Percentiles rank a stretch among this genome's conserved stretches.
Conservation (phyloP, 2,113 vertebrate species). For the Platanista minor region DNA sequence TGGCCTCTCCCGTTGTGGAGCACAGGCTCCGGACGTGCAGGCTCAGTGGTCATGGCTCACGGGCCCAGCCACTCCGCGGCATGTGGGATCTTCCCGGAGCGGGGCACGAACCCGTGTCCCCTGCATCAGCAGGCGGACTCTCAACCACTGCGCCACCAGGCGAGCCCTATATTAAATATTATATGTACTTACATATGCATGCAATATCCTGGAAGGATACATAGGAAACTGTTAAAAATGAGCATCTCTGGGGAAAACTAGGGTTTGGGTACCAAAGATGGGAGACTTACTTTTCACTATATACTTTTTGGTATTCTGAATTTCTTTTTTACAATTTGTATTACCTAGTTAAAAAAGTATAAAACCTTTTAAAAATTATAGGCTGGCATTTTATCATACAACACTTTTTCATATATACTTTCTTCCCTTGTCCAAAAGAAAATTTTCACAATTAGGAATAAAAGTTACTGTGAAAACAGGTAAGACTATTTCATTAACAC, state of each 20-base stretch:
- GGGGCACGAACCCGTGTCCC: too few relatives aligned
- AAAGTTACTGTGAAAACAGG: background rate
- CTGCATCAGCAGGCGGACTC: too few relatives aligned
- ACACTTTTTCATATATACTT: background rate
- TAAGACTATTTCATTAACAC: background rate
- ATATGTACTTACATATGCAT: background rate
- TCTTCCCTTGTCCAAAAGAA: background rate
- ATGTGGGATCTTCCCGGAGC: too few relatives aligned
- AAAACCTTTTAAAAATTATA: background rate
- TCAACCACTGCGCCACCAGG: too few relatives aligned
- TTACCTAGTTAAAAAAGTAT: background rate
- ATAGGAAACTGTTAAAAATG: background rate
- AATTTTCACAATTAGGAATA: background rate
- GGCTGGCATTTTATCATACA: background rate
- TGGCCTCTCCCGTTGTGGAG: too few relatives aligned
- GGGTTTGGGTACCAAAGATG: background rate
- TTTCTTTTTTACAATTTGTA: background rate
- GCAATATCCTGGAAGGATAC: background rate
- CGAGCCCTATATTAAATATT: background rate
- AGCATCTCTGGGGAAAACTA: background rate
- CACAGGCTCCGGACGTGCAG: too few relatives aligned
- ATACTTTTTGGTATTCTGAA: background rate
- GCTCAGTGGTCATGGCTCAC: too few relatives aligned
- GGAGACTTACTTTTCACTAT: background rate
- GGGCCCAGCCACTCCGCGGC: too few relatives aligned